These are phyloP conservation scores for Actinostola sp. DNA, from an alignment of 92 coral and sea anemone species.

Conservation along the genomic window DNA sequence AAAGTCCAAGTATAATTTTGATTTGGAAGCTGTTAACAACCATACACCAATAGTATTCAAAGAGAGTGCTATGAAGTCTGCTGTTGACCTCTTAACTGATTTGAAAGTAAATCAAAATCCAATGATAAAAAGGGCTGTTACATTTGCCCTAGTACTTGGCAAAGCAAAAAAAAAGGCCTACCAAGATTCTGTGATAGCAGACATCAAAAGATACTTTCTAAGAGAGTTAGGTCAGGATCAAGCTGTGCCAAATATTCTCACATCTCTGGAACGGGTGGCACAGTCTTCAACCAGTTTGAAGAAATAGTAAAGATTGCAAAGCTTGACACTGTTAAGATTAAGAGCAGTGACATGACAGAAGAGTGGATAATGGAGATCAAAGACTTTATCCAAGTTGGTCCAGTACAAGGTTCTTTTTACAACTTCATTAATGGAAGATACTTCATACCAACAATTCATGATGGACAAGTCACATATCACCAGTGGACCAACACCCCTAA, in stretches of 20 bases:
- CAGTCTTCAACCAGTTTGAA: conserved; percentile 27
- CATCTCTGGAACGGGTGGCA: conserved; percentile 18
- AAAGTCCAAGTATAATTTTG: neutral
- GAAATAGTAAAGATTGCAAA: conserved; percentile 29
- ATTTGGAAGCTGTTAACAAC: neutral
- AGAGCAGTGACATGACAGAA: conserved; percentile 20
- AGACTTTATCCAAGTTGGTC: conserved; percentile 33
- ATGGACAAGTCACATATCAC: conserved; percentile 41
- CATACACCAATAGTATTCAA: conserved; percentile 36
- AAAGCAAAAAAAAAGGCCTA: conserved; percentile 2
- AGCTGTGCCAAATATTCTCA: conserved; percentile 23
- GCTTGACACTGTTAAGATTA: conserved; percentile 16
- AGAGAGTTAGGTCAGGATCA: conserved; percentile 8
- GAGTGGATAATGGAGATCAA: conserved; percentile 54
- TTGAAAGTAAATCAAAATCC: neutral
- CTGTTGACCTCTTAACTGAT: conserved; percentile 10
- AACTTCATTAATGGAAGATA: conserved; percentile 61
- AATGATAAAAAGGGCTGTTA: conserved; percentile 13
- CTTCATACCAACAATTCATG: conserved; percentile 42
- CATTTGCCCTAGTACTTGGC: conserved; percentile 43
- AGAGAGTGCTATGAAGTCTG: conserved; percentile 41
- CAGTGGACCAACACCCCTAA: conserved; percentile 61
- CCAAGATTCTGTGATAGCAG: conserved; percentile 6
- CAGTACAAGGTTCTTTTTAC: conserved; percentile 25
- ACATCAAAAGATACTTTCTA: conserved; percentile 20